phyloP scores from a whole-genome alignment of 2,797 vertebrate genomes.

The Neopelma chrysocephalum region DNA sequence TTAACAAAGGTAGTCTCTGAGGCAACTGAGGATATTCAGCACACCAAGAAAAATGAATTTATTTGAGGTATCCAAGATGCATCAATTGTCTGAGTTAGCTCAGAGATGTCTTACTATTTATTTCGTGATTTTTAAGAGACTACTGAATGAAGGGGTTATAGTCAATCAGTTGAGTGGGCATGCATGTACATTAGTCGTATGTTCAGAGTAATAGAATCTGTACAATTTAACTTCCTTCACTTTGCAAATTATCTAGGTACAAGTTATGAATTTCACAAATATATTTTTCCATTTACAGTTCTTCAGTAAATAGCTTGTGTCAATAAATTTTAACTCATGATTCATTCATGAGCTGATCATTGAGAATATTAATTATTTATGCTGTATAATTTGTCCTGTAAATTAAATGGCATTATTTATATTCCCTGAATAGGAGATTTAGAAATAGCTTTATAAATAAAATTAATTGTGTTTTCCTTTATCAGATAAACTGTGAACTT shows the following conservation, averaged over 20 bases:
- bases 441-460: not conserved
- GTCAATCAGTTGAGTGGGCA: not conserved
- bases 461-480: not conserved
- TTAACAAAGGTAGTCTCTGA: not conserved
- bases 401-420: not conserved
- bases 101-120: not conserved
- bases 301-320: not conserved
- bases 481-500: not conserved
- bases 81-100: not conserved
- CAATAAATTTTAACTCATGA: not conserved
- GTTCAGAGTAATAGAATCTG: not conserved
- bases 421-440: not conserved
- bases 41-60: not conserved
- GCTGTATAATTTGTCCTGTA: not conserved
- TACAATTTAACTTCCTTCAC: not conserved
- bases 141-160: not conserved
- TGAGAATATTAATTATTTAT: slow-evolving; percentile 10
- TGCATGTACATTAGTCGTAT: not conserved
- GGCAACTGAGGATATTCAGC: not conserved
- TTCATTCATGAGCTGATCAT: not conserved
- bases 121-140: not conserved
- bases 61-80: not conserved
- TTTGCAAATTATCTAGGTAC: not conserved
- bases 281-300: not conserved
- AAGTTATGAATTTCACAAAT: not conserved